phyloP scores from a whole-genome alignment of 2,888 invertebrate genomes.

The Chrysotoxum bicinctum region DNA sequence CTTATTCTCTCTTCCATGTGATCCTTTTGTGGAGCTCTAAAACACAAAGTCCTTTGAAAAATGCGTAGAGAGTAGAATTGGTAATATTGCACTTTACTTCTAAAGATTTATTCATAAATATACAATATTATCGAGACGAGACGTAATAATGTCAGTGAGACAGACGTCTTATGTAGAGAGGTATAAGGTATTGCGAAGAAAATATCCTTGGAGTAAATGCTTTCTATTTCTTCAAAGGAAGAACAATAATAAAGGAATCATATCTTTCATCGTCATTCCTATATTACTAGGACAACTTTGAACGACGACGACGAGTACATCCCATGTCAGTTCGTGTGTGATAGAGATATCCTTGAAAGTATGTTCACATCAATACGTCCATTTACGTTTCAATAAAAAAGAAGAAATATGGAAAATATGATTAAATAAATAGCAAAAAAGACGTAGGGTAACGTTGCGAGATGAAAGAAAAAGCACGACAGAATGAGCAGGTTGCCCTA shows the following conservation, averaged over 20 bases:
- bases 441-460: not conserved
- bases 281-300: not conserved
- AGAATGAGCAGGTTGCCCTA: not conserved
- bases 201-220: slow-evolving; percentile 16
- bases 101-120: slow-evolving; percentile 25
- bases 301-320: too few relatives aligned
- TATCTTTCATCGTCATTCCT: not conserved
- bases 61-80: slow-evolving; percentile 33
- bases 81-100: slow-evolving; percentile 46
- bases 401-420: slow-evolving; percentile 44
- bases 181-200: not conserved
- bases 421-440: slow-evolving; percentile 27
- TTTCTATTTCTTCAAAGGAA: not conserved
- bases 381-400: not conserved
- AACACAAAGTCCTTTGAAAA: slow-evolving; percentile 26
- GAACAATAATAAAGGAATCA: not conserved
- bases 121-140: slow-evolving; percentile 43
- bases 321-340: slow-evolving; percentile 3
- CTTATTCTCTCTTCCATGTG: not conserved
- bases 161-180: not conserved
- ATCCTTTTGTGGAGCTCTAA: slow-evolving; percentile 30
- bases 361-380: not conserved
- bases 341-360: not conserved
- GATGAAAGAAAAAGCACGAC: not conserved
- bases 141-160: slow-evolving; percentile 6